A percentile compares a stretch with the other conserved stretches of the same genome.
Conservation (phyloP, 2,797 vertebrate species). For the Trachurus trachurus region DNA sequence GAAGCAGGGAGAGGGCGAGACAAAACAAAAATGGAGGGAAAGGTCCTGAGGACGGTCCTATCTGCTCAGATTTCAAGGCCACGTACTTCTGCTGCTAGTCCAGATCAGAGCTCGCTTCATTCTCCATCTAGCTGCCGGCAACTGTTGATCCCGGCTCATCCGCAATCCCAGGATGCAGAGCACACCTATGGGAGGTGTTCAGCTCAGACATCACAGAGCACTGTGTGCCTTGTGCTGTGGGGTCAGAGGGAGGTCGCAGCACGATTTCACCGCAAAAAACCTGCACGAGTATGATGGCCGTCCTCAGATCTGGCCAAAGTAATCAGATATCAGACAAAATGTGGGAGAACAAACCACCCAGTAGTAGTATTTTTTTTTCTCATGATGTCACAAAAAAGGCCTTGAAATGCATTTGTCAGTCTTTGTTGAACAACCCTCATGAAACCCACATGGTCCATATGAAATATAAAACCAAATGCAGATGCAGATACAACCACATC, state of each 20-base stretch:
- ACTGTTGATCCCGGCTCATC: conserved; percentile 1
- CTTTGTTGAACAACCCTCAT: background rate
- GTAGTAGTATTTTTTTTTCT: too few relatives aligned
- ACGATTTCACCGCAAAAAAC: background rate
- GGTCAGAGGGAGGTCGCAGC: background rate
- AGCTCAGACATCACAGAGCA: background rate
- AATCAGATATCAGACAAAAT: background rate
- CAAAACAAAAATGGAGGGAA: background rate
- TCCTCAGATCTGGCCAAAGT: background rate
- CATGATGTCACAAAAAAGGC: background rate
- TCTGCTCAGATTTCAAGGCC: background rate
- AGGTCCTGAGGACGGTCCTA: background rate
- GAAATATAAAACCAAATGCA: background rate
- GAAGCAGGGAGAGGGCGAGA: too few relatives aligned
- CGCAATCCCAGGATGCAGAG: background rate
- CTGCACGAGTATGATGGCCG: background rate
- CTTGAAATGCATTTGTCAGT: too few relatives aligned
- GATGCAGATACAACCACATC: background rate
- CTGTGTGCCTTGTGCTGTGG: background rate
- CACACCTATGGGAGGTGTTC: background rate
- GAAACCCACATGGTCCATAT: background rate
- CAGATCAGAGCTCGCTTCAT: background rate
- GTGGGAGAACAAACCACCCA: too few relatives aligned
- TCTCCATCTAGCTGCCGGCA: background rate
- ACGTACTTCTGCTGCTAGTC: background rate